Base-by-base conservation (phyloP, 2,797 vertebrate genomes). In the Dicrostonyx torquatus region DNA sequence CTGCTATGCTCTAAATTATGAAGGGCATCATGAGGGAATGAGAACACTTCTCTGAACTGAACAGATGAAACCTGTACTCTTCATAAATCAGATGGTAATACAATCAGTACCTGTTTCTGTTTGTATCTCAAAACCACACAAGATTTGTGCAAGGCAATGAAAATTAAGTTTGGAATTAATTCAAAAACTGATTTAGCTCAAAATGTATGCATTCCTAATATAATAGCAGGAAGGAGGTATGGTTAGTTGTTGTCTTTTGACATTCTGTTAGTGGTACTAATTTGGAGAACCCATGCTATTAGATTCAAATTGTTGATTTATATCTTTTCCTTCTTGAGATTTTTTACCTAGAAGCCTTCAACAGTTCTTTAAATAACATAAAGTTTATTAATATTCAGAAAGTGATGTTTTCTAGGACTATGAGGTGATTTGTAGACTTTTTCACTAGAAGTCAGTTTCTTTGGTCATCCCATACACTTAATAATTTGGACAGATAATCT, bases 1-100 rank as follows among this genome's bases (percentile, higher is more conserved):
- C 5, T 70, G 1, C 68, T 73, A 37, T 94, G 77, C 50, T 85
- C 34, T 95, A 82, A 93, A 92, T 83, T 91, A 78, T 94, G 73
- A 94, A 90, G 10, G 80, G 1, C 6, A 84, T 55, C 1, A 86
- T 62, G 1, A 72, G 82, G 18, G 60, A 24, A 87, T 5, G 86
- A 90, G 91, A 90, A 77, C 76, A 76, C 70, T 70, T 73, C 11
- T 87, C 26, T 37, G 2, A 29, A 15, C 20, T 79, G 26, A 77
- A 84, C 0, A 45, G 66, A 90, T 83, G 34, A 79, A 75, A 79
- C 17, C 75, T 50, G 40, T 9, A n/a, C 68, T n/a, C 13, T 88
- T 92, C n/a, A 87, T 48, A 89, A 87, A 24, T 6, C 55, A 5
- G 14, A 55, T 7, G 10, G 20, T 66, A 62, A 17, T 77, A 31